Conservation (phyloP, 1,140 invertebrate genomes). For the Drosophila nikananu region DNA sequence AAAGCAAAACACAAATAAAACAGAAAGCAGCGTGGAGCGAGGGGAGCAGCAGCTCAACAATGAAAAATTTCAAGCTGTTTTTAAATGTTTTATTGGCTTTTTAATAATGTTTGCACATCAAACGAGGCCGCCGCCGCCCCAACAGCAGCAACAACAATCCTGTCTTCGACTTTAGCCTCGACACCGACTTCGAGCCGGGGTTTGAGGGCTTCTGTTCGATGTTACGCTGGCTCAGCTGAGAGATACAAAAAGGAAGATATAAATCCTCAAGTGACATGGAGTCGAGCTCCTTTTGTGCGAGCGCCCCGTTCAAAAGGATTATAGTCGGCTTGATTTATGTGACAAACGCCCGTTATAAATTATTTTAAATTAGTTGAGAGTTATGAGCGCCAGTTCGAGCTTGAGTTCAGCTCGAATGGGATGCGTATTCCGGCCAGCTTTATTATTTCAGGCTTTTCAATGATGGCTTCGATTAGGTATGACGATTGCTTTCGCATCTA, state of each 20-base stretch:
- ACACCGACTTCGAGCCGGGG: slow-evolving; percentile 14
- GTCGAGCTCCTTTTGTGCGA: slow-evolving; percentile 69
- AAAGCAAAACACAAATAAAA: slow-evolving; percentile 49
- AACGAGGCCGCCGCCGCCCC: slow-evolving; percentile 69
- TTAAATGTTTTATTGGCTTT: slow-evolving; percentile 84
- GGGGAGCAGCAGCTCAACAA: slow-evolving; percentile 62
- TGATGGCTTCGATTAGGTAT: neutral
- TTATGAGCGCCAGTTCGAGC: slow-evolving; percentile 62
- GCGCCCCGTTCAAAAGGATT: slow-evolving; percentile 60
- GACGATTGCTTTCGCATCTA: too few species aligned
- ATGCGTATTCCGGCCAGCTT: neutral
- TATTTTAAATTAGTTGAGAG: slow-evolving; percentile 76
- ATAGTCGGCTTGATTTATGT: slow-evolving; percentile 74
- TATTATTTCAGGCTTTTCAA: neutral
- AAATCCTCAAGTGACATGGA: slow-evolving; percentile 80
- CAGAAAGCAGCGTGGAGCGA: slow-evolving; percentile 23
- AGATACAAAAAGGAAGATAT: slow-evolving; percentile 78
- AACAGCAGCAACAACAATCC: slow-evolving; percentile 12
- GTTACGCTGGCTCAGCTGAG: slow-evolving; percentile 65
- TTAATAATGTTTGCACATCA: slow-evolving; percentile 82
- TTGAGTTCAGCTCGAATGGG: slow-evolving; percentile 7
- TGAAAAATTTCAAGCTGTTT: slow-evolving; percentile 83
- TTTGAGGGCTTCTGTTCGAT: slow-evolving; percentile 54
- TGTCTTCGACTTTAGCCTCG: slow-evolving; percentile 22
- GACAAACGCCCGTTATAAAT: slow-evolving; percentile 72